Evolutionary conservation across 2,888 invertebrate genomes (phyloP).

Genomic region (Chromoteleia sp.): DNA sequence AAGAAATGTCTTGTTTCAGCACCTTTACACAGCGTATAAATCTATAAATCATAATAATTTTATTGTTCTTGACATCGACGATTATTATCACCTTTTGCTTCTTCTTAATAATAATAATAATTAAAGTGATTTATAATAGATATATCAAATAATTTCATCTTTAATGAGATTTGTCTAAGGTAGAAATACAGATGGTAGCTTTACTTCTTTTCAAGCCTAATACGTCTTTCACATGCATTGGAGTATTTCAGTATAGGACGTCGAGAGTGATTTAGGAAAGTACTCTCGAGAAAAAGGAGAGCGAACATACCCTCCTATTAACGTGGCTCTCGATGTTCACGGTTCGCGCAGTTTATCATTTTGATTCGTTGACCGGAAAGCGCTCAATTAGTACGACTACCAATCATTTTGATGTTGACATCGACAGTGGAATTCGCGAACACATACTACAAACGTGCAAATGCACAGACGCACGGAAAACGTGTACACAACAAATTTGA

Average conservation of each 20-base stretch:
- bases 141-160: slow-evolving; percentile 5
- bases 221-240: slow-evolving; percentile 63
- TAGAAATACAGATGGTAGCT: slow-evolving; percentile 8
- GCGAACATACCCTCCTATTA: slow-evolving; percentile 62
- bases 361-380: slow-evolving; percentile 71
- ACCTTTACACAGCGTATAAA: too few species aligned
- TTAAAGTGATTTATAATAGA: slow-evolving; percentile 17
- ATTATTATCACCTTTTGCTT: too few species aligned
- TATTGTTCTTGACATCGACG: too few species aligned
- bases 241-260: slow-evolving; percentile 57
- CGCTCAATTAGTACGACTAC: slow-evolving; percentile 67
- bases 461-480: background rate
- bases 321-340: slow-evolving; percentile 68
- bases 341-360: slow-evolving; percentile 68
- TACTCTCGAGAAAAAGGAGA: slow-evolving; percentile 69
- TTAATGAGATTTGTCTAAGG: slow-evolving; percentile 45
- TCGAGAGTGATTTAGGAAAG: slow-evolving; percentile 69
- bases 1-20: too few species aligned
- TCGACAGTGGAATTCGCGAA: slow-evolving; percentile 54
- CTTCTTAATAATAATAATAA: slow-evolving; percentile 1
- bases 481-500: slow-evolving; percentile 34
- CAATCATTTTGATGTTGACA: slow-evolving; percentile 68
- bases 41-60: too few species aligned
- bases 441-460: slow-evolving; percentile 16
- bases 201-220: slow-evolving; percentile 51